Percentiles rank a stretch among this genome's conserved stretches.
Evolutionary conservation across 2,888 invertebrate genomes (phyloP).

Genomic region (Eupithecia pulchellata): DNA sequence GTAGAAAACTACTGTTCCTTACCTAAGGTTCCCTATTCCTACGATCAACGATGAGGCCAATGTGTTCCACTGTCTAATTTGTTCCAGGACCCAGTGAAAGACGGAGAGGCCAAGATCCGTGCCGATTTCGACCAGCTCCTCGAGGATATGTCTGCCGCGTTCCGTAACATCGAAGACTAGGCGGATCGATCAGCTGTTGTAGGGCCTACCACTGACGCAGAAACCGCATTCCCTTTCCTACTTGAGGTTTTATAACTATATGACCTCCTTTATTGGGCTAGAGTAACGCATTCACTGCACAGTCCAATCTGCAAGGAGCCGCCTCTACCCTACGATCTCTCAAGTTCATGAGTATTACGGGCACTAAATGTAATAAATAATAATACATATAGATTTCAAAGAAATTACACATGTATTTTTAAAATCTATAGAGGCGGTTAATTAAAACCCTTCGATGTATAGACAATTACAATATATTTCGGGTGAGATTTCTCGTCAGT

Average conservation of each 20-base stretch:
- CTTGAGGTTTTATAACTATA: neutral
- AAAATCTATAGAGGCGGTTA: neutral
- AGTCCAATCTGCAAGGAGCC: neutral
- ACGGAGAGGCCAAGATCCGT: constrained; percentile 98
- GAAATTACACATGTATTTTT: neutral
- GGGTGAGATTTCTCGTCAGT: constrained; percentile 34
- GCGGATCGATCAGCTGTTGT: constrained; percentile 27
- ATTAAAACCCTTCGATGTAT: neutral
- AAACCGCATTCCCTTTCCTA: constrained; percentile 8
- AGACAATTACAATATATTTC: constrained; percentile 16
- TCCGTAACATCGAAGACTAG: constrained; percentile 99
- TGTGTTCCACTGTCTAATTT: too few species aligned
- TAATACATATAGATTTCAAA: neutral
- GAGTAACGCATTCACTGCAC: neutral
- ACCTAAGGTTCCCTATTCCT: too few species aligned
- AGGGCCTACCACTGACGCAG: constrained; percentile 19
- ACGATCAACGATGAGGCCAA: too few species aligned
- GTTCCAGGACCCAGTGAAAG: constrained; percentile 96
- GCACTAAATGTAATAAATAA: neutral
- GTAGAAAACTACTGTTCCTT: too few species aligned
- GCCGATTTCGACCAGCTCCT: constrained; percentile 98
- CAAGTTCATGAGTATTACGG: neutral
- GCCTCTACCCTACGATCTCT: neutral
- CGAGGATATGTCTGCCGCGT: constrained; percentile 98
- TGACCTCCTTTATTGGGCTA: neutral